Evolutionary conservation across 1,140 invertebrate species (phyloP), one percentile per base, ranked within the genome.

Genomic region (Pseudomyrmex gracilis): DNA sequence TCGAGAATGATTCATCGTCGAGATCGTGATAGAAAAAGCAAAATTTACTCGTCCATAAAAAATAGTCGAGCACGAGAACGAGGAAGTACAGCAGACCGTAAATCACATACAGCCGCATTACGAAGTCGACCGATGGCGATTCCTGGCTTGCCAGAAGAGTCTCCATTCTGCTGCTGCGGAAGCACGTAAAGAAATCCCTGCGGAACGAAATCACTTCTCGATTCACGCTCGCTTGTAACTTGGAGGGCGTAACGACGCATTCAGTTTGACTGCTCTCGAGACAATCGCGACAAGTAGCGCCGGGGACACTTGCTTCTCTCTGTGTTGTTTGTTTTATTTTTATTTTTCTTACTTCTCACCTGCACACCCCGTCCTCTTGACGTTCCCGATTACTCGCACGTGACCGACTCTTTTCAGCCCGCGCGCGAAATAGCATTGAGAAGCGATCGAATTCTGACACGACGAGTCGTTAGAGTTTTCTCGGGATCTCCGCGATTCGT

Each of bases 1-100:
- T 22, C 34, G 34, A 7, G 34, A 13, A 55, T 66, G 20, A 71
- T 58, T 12, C 20, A 24, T 58, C 17, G 53, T 57, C 2, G 10
- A 17, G 20, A 78, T 70, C 13, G 1, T n/a, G 64, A 70, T n/a
- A 34, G 4, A 13, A 20, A 15, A 49, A 57, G 22, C 24, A 17
- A 53, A 68, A 87, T 77, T 90, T 85, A 91, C 47, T 86, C 78
- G 1, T 87, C 85, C 88, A 89, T 87, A 87, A 91, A 91, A 92
- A 91, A 92, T 90, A 86, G 51, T 91, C 87, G 9, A 91, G 77
- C 10, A 90, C 3, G 24, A 91, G 80, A 2, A 90, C 82, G 12
- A 89, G 47, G 0, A 91, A 61, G 17, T 90, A 89, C 10, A 91
- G 66, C 0, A 88, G 7, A 2, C 45, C 82, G 13, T 91, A 92